Base-by-base conservation (phyloP, 2,888 invertebrate genomes). In the Agonopterix alstromeriana region DNA sequence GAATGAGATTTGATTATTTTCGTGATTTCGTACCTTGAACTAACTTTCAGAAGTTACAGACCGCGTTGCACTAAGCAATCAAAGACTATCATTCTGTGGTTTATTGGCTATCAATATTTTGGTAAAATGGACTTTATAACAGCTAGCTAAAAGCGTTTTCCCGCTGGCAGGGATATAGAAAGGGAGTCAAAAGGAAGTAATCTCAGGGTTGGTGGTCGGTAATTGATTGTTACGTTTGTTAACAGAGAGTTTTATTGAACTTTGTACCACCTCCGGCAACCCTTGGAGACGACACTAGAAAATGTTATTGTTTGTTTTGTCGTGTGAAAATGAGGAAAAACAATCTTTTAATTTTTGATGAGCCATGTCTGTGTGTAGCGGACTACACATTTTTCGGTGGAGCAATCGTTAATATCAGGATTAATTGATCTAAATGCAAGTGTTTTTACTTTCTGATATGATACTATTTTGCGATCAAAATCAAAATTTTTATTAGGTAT, bases 171-270 rank as follows among this genome's bases (percentile, higher is more conserved):
- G 27, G 27, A 1, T 27, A 27, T 27, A 5, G 27, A 27, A 27
- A 27, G 27, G 27, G 27, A 27, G 27, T 45, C 45, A 52, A 53
- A 50, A 59, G 61, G 56, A 66, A 68, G 61, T 60, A 67, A 72
- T 73, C 60, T 66, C 62, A 58, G 61, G 61, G 57, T 58, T 53
- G 54, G 10, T 35, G 53, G 49, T 53, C 48, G 58, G 70, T 76
- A 76, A 75, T 76, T 76, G 70, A 73, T 76, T 77, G 70, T 75
- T 72, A 67, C 70, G 66, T 66, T 65, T 62, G 64, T 64, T 65
- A 65, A 61, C 57, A 63, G 49, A 47, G 64, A 64, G 60, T 63
- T 72, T 67, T 67, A 71, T 71, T 65, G 62, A 53, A 51, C 49
- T 56, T 38, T 38, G n/a, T n/a, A 10, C 38, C 38, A 38, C 38